A percentile compares a stretch with the other conserved stretches of the same genome.
Evolutionary conservation across 2,797 vertebrate species (phyloP).

Genomic region (Falco cherrug): DNA sequence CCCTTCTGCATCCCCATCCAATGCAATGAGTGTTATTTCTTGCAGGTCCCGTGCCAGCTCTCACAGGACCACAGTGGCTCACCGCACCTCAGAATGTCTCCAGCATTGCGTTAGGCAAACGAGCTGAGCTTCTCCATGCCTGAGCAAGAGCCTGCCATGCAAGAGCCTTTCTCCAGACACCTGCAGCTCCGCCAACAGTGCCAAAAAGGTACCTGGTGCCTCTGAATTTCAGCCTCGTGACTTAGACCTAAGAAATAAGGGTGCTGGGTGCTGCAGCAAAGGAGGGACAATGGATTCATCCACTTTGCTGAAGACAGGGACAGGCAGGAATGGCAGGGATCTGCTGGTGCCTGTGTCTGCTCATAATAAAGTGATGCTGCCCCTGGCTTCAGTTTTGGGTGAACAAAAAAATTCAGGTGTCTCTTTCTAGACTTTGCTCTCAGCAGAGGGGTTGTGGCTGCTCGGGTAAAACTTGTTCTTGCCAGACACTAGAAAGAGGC

Average conservation of each 20-base stretch:
- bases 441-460: not conserved
- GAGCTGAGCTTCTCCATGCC: not conserved
- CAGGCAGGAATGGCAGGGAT: not conserved
- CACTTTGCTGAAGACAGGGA: not conserved
- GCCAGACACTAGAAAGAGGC: not conserved
- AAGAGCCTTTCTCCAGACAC: not conserved
- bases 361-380: rapidly evolving
- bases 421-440: not conserved
- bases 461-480: not conserved
- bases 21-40: rapidly evolving
- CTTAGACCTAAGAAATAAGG: not conserved
- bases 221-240: not conserved
- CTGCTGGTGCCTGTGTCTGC: not conserved
- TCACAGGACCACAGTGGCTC: not conserved
- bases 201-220: not conserved
- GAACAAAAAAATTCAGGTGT: not conserved
- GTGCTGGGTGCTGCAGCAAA: not conserved
- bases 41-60: not conserved
- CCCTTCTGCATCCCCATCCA: not conserved
- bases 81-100: rapidly evolving
- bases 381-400: rapidly evolving
- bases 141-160: not conserved
- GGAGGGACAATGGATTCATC: not conserved
- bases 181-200: rapidly evolving
- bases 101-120: rapidly evolving